Conservation (phyloP, 2,888 invertebrate genomes). For the Dinocampus coccinellae region DNA sequence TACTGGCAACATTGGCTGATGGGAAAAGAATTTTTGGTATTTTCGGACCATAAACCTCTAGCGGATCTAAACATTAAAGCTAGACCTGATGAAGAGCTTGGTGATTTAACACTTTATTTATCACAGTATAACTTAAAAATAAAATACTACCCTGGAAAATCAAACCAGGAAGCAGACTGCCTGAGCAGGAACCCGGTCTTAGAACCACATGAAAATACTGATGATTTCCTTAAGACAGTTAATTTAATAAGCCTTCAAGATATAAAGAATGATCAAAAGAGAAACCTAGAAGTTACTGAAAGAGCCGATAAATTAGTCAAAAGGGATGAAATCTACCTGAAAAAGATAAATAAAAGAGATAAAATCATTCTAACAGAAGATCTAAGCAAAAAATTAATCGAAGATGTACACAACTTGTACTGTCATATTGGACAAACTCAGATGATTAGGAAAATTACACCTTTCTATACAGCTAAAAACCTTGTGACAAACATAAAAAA, state of each 20-base stretch:
- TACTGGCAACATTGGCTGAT: slow-evolving; percentile 49
- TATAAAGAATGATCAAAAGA: slow-evolving; percentile 24
- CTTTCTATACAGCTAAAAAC: too few species aligned
- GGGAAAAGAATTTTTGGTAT: slow-evolving; percentile 37
- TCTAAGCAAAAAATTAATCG: too few species aligned
- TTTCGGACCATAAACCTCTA: slow-evolving; percentile 36
- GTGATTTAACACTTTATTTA: slow-evolving; percentile 36
- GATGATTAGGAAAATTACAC: too few species aligned
- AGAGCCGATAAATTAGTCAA: too few species aligned
- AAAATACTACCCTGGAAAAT: slow-evolving; percentile 32
- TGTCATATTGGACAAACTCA: too few species aligned
- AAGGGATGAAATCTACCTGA: too few species aligned
- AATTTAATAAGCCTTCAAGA: slow-evolving; percentile 29
- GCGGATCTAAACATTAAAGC: slow-evolving; percentile 38
- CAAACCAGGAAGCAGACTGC: slow-evolving; percentile 31
- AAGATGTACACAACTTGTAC: too few species aligned
- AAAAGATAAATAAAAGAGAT: too few species aligned
- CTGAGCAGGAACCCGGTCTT: slow-evolving; percentile 33
- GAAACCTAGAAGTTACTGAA: too few species aligned
- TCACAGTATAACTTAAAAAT: slow-evolving; percentile 38
- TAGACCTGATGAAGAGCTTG: slow-evolving; percentile 37
- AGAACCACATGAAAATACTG: slow-evolving; percentile 17
- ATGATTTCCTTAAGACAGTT: slow-evolving; percentile 17
- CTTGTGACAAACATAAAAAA: too few species aligned
- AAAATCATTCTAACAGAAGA: too few species aligned